Evolutionary conservation across 2,888 invertebrate genomes (phyloP).

Genomic region (Clunio marinus): DNA sequence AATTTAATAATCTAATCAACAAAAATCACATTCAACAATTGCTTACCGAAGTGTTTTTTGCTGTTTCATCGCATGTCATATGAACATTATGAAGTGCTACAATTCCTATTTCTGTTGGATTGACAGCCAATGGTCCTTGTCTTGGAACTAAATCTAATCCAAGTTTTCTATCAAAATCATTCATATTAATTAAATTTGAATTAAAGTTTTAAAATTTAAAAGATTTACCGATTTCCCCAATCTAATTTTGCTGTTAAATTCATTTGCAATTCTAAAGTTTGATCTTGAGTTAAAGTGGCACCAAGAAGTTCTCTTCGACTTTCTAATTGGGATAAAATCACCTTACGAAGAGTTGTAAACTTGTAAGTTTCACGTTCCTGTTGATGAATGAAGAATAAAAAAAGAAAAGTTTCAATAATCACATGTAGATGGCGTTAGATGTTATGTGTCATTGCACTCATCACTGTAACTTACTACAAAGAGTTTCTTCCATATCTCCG

Average conservation of each 20-base stretch:
- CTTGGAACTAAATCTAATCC: conserved; percentile 89
- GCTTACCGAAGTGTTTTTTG: conserved; percentile 64
- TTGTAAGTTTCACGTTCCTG: conserved; percentile 80
- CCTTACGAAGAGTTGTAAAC: conserved; percentile 78
- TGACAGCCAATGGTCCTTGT: conserved; percentile 82
- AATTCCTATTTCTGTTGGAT: conserved; percentile 82
- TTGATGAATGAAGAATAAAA: conserved; percentile 42
- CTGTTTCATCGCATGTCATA: conserved; percentile 69
- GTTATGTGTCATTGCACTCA: neutral
- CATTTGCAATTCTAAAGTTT: conserved; percentile 77
- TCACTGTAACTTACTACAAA: conserved; percentile 68
- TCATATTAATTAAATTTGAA: no score
- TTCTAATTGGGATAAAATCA: conserved; percentile 84
- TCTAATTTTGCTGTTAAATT: conserved; percentile 88
- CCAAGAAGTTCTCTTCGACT: conserved; percentile 79
- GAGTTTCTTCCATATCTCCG: conserved; percentile 83
- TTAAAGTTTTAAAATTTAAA: no score
- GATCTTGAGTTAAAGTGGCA: conserved; percentile 87
- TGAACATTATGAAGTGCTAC: conserved; percentile 83
- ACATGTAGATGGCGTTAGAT: neutral
- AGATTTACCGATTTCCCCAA: conserved; percentile 89
- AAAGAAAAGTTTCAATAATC: no score
- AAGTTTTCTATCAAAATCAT: conserved; percentile 66
- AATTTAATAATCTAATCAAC: conserved; percentile 13
- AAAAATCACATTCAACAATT: conserved; percentile 41